Conservation (phyloP, 2,113 vertebrate species). For the Cynoglossus semilaevis region DNA sequence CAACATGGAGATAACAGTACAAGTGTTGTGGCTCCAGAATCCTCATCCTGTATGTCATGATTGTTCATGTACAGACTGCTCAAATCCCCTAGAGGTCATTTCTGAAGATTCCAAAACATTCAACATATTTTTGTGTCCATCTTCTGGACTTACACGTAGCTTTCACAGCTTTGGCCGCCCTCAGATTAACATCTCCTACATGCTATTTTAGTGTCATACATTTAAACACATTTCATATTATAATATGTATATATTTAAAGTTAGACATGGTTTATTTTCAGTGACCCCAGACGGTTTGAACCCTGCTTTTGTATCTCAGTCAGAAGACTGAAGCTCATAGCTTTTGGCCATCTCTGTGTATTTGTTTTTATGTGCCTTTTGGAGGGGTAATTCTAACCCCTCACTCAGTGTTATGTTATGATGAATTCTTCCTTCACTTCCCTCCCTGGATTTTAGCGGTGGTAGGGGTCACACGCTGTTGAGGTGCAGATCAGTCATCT, state of each 20-base stretch:
- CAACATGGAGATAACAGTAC: slow-evolving; percentile 13
- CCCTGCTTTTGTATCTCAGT: slow-evolving; percentile 32
- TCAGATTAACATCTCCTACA: slow-evolving; percentile 37
- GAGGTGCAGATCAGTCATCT: slow-evolving; percentile 21
- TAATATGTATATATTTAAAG: slow-evolving; percentile 29
- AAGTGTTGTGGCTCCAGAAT: slow-evolving; percentile 12
- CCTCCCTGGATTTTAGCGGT: slow-evolving; percentile 15
- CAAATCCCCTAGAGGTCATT: slow-evolving; percentile 46
- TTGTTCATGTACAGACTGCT: slow-evolving; percentile 44
- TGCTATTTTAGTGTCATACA: slow-evolving; percentile 35
- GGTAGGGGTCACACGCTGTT: slow-evolving; percentile 34
- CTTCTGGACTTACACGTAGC: slow-evolving; percentile 43
- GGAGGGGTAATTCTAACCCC: slow-evolving; percentile 40
- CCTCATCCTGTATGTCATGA: slow-evolving; percentile 32
- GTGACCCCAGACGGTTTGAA: slow-evolving; percentile 32
- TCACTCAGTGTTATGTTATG: slow-evolving; percentile 19
- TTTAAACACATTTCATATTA: slow-evolving; percentile 17
- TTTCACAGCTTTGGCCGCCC: slow-evolving; percentile 31
- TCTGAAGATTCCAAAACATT: slow-evolving; percentile 41
- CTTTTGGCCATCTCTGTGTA: slow-evolving; percentile 27
- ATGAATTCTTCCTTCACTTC: slow-evolving; percentile 37
- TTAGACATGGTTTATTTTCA: slow-evolving; percentile 44
- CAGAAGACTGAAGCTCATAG: slow-evolving; percentile 6
- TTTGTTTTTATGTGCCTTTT: slow-evolving; percentile 33
- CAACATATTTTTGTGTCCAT: slow-evolving; percentile 26